These are phyloP conservation scores for Presbytis comata DNA, from an alignment of 2,797 vertebrate genomes.

Conservation along the genomic window DNA sequence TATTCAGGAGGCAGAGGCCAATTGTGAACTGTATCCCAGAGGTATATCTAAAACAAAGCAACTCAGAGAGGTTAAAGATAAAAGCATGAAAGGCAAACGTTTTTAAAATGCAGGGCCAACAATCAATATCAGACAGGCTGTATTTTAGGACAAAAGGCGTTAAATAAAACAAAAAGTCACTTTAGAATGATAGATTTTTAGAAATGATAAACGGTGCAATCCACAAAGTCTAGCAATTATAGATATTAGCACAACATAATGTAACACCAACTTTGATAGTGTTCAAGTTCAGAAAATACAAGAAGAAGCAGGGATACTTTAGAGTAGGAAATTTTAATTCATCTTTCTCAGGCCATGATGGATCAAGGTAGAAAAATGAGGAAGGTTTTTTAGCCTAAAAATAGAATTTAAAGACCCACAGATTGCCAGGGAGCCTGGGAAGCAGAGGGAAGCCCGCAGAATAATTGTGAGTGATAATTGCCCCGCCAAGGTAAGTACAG, in stretches of 20 bases:
- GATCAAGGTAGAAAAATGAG: not conserved
- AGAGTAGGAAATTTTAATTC: accelerated
- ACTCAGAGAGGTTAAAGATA: not conserved
- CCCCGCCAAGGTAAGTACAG: accelerated
- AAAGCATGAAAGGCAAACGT: not conserved
- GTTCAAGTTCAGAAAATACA: not conserved
- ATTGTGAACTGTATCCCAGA: not conserved
- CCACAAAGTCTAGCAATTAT: not conserved
- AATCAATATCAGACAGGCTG: not conserved
- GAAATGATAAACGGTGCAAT: not conserved
- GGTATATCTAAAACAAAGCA: not conserved
- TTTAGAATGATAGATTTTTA: too few relatives aligned
- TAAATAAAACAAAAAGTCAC: not conserved
- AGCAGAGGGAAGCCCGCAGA: accelerated
- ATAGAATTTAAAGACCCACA: accelerated
- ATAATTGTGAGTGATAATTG: accelerated
- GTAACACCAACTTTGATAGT: not conserved
- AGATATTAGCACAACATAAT: accelerated
- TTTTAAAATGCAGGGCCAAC: not conserved
- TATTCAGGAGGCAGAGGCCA: not conserved
- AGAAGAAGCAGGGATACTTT: accelerated
- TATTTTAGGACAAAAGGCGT: not conserved
- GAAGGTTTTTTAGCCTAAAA: too few relatives aligned
- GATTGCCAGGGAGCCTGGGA: too few relatives aligned
- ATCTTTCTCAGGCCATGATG: accelerated